Percentiles rank a stretch among this genome's conserved stretches.
Evolutionary conservation across 1,140 invertebrate genomes (phyloP).

Genomic region (Drosophila subobscura): DNA sequence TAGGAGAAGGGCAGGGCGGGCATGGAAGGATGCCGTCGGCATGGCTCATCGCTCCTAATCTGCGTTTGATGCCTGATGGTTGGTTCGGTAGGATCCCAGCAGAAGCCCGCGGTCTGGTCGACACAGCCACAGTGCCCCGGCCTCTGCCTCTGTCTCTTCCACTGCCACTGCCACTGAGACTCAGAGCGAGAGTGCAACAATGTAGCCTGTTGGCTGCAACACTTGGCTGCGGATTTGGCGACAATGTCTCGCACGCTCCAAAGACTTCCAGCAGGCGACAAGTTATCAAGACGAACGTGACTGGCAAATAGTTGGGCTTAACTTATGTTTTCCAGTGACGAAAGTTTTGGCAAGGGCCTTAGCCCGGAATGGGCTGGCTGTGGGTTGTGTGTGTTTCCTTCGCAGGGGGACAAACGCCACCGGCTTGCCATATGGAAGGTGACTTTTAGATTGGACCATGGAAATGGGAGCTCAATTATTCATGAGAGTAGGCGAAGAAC

Average conservation of each 20-base stretch:
- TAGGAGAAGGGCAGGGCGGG: neutral
- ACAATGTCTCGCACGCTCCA: slow-evolving; percentile 69
- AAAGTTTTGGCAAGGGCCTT: slow-evolving; percentile 48
- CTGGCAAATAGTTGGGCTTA: slow-evolving; percentile 75
- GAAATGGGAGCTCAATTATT: neutral
- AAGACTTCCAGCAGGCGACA: slow-evolving; percentile 80
- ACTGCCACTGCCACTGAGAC: neutral
- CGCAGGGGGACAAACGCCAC: neutral
- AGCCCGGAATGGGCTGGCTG: neutral
- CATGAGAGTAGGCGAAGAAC: neutral
- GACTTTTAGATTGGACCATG: slow-evolving; percentile 11
- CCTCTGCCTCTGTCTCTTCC: neutral
- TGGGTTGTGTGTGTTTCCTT: neutral
- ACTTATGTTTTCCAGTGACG: slow-evolving; percentile 48
- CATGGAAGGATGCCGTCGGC: slow-evolving; percentile 46
- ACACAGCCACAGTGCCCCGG: slow-evolving; percentile 24
- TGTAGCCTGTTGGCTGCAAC: slow-evolving; percentile 62
- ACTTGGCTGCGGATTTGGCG: slow-evolving; percentile 73
- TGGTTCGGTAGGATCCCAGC: too few relatives aligned
- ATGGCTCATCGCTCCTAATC: slow-evolving; percentile 69
- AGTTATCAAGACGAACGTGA: slow-evolving; percentile 81
- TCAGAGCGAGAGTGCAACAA: slow-evolving; percentile 51
- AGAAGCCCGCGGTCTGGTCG: too few relatives aligned
- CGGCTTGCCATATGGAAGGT: slow-evolving; percentile 29
- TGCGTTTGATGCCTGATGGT: slow-evolving; percentile 56